A percentile compares a stretch with the other conserved stretches of the same genome.
These are phyloP conservation scores for Lynx canadensis DNA, from an alignment of 2,113 vertebrate genomes.

Conservation along the genomic window DNA sequence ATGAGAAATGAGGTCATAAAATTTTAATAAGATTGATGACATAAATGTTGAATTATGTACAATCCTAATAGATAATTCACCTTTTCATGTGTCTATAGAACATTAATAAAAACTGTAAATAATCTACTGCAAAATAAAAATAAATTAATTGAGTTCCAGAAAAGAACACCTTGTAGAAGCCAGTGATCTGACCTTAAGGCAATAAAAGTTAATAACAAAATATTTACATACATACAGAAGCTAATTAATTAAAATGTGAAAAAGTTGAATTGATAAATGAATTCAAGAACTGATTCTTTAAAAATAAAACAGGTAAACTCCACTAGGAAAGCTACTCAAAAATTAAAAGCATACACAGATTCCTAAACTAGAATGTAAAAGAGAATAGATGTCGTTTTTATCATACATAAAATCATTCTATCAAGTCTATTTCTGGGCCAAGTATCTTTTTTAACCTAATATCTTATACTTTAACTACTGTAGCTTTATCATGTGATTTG, in stretches of 20 bases:
- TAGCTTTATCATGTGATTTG: not conserved
- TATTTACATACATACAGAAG: not conserved
- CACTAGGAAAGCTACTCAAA: not conserved
- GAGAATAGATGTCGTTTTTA: not conserved
- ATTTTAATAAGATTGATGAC: conserved; percentile 7
- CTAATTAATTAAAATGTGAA: conserved; percentile 3
- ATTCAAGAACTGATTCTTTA: not conserved
- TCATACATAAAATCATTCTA: not conserved
- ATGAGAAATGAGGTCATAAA: not conserved
- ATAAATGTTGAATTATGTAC: not conserved
- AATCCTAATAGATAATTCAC: not conserved
- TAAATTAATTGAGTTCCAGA: not conserved
- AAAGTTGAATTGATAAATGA: not conserved
- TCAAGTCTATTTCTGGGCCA: not conserved
- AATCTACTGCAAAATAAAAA: not conserved
- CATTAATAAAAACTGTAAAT: not conserved
- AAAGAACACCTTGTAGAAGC: not conserved
- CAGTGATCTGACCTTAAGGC: not conserved
- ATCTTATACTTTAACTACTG: not conserved
- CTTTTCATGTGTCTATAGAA: not conserved
- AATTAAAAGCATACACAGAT: not conserved
- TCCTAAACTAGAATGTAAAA: not conserved
- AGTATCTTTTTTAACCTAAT: not conserved
- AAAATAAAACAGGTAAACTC: not conserved
- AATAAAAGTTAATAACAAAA: not conserved